Evolutionary conservation across 64 coral and sea anemone species (phyloP), one percentile per base, ranked within the genome.

Genomic region (Montipora cactus): DNA sequence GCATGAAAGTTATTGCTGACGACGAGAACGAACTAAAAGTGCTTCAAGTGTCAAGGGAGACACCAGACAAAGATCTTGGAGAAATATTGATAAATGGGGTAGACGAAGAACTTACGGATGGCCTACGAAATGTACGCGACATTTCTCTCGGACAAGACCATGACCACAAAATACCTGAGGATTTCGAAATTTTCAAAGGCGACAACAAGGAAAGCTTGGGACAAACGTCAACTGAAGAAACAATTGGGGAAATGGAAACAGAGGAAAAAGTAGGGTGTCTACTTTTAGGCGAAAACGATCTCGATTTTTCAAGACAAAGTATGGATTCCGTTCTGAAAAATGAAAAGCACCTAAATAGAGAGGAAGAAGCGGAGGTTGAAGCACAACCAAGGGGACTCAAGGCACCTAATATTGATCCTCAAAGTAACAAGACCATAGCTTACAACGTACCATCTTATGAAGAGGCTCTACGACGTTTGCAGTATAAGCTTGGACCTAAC

Each of bases 401-500:
- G 59, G 76, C 74, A 81, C 87, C 92, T 47, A 71, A 79, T 15
- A 61, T 62, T 2, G 89, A 84, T 76, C 19, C 80, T 49, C 77
- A 94, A 37, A 84, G 88, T 59, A 81, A 71, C 7, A 94, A 84
- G 9, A 59, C 95, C 37, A 70, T 97, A 2, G 81, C 45, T 75
- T 92, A 94, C 11, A 18, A 94, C 67, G 81, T 97, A 77, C 74
- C 73, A 28, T 48, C 62, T 46, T 97, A 97, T 28, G 95, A 97
- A 88, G 11, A 70, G 0, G 88, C 61, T 3, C 37, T 97, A 1
- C 76, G 94, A 62, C 78, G 64, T 50, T 72, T 93, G 44, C 75
- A 69, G 46, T 55, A 21, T 15, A 78, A 79, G 69, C 76, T 93
- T 19, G 83, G 91, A 44, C 91, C 91, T 12, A 51, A 58, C 21